Evolutionary conservation across 2,797 vertebrate species (phyloP).

Genomic region (Enteromius thamalakanensis): DNA sequence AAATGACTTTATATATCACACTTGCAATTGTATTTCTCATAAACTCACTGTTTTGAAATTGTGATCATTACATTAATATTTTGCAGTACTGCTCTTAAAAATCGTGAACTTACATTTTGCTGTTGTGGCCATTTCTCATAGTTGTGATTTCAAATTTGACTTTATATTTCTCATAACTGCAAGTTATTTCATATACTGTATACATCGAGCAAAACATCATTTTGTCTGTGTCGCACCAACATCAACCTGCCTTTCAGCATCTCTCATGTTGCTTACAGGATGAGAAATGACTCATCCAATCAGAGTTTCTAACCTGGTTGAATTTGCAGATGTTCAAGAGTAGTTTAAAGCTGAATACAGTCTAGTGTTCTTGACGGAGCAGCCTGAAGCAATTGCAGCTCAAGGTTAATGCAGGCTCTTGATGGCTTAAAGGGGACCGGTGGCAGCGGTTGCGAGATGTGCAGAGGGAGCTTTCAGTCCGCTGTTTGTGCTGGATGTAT

Average conservation of each 20-base stretch:
- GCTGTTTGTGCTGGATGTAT: conserved; percentile 55
- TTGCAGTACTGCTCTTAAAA: background rate
- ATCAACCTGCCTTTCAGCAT: conserved; percentile 20
- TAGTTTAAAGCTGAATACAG: conserved; percentile 6
- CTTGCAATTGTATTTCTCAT: background rate
- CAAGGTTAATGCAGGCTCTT: conserved; percentile 28
- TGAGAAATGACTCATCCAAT: conserved; percentile 26
- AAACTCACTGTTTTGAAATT: background rate
- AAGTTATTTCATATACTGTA: background rate
- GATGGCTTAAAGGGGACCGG: conserved; percentile 34
- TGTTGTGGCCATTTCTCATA: background rate
- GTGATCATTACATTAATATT: background rate
- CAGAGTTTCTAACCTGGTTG: background rate
- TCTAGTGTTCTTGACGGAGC: conserved; percentile 8
- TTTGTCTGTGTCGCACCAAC: background rate
- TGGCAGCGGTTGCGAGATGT: conserved; percentile 46
- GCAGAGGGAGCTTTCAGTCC: conserved; percentile 47
- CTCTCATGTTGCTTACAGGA: background rate
- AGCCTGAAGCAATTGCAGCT: conserved; percentile 41
- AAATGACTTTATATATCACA: background rate
- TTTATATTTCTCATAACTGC: background rate
- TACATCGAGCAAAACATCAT: too few species aligned
- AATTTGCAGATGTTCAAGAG: conserved; percentile 36
- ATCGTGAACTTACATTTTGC: background rate
- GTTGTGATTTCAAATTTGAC: background rate